Evolutionary conservation across 2,888 invertebrate species (phyloP).

Genomic region (Auanema sp.): DNA sequence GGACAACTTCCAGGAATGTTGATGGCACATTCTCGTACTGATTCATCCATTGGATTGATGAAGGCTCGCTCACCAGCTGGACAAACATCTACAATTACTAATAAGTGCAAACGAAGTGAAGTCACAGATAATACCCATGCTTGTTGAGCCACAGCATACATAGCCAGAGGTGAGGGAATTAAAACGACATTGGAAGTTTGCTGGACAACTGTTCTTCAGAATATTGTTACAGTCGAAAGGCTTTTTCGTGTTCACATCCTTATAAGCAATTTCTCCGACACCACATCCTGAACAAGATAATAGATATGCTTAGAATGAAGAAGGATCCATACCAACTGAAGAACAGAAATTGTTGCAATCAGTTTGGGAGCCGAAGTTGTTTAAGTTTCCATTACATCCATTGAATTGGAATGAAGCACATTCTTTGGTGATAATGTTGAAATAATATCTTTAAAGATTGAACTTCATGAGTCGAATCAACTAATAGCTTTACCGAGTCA

Average conservation of each 20-base stretch:
- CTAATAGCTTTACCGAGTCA: slow-evolving; percentile 19
- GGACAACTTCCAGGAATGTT: slow-evolving; percentile 59
- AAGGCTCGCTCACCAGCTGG: slow-evolving; percentile 44
- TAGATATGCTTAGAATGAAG: not conserved
- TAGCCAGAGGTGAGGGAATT: slow-evolving; percentile 49
- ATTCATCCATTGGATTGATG: slow-evolving; percentile 50
- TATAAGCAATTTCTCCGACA: slow-evolving; percentile 57
- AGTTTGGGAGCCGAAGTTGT: slow-evolving; percentile 49
- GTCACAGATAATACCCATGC: slow-evolving; percentile 32
- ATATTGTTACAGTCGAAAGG: slow-evolving; percentile 43
- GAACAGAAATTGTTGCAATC: slow-evolving; percentile 60
- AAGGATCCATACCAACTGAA: slow-evolving; percentile 39
- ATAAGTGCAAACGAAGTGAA: not conserved
- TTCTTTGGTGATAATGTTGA: slow-evolving; percentile 44
- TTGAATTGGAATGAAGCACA: slow-evolving; percentile 49
- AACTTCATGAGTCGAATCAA: not conserved
- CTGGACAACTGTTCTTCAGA: slow-evolving; percentile 53
- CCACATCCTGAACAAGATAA: slow-evolving; percentile 38
- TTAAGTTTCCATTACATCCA: slow-evolving; percentile 54
- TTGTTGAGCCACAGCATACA: slow-evolving; percentile 58
- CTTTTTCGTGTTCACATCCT: slow-evolving; percentile 53
- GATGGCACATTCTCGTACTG: slow-evolving; percentile 55
- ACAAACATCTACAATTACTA: slow-evolving; percentile 45
- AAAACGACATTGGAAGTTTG: slow-evolving; percentile 53
- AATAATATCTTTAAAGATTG: slow-evolving; percentile 32